A percentile compares a stretch with the other conserved stretches of the same genome.
Evolutionary conservation across 2,797 vertebrate genomes (phyloP).

Genomic region (Etheostoma nigrum): DNA sequence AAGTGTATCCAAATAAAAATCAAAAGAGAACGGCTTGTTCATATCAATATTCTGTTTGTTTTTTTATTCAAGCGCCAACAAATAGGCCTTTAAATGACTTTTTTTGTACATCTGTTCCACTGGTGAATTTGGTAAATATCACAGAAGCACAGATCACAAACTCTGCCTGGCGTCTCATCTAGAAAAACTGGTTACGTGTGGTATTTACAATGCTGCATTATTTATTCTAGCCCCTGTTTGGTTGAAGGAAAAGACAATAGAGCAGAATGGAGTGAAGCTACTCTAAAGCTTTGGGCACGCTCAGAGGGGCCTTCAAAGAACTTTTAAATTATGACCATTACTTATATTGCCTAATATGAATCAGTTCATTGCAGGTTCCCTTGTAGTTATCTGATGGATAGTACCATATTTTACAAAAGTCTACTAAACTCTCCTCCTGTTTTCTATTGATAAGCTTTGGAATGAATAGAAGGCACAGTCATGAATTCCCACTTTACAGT

Average conservation of each 20-base stretch:
- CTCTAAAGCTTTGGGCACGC: slow-evolving; percentile 2
- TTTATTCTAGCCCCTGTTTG: slow-evolving; percentile 26
- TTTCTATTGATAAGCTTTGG: slow-evolving; percentile 41
- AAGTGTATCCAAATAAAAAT: slow-evolving; percentile 1
- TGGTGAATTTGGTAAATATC: slow-evolving; percentile 30
- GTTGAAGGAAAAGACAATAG: not conserved
- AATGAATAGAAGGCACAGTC: slow-evolving; percentile 17
- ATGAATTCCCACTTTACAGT: slow-evolving; percentile 29
- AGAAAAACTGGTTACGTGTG: slow-evolving; percentile 18
- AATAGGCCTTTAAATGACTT: not conserved
- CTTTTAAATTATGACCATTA: not conserved
- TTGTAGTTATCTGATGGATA: not conserved
- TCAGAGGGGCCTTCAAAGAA: not conserved
- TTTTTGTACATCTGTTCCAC: slow-evolving; percentile 15
- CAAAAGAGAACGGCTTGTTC: not conserved
- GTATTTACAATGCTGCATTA: slow-evolving; percentile 14
- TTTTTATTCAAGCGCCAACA: not conserved
- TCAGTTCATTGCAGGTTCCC: not conserved
- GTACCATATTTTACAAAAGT: not conserved
- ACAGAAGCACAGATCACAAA: slow-evolving; percentile 36
- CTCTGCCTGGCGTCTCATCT: slow-evolving; percentile 36
- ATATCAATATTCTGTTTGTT: not conserved
- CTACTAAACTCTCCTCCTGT: not conserved
- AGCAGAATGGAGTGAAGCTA: not conserved
- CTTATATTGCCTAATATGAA: not conserved